Conservation (phyloP, 2,113 vertebrate species). For the Anoura caudifer region DNA sequence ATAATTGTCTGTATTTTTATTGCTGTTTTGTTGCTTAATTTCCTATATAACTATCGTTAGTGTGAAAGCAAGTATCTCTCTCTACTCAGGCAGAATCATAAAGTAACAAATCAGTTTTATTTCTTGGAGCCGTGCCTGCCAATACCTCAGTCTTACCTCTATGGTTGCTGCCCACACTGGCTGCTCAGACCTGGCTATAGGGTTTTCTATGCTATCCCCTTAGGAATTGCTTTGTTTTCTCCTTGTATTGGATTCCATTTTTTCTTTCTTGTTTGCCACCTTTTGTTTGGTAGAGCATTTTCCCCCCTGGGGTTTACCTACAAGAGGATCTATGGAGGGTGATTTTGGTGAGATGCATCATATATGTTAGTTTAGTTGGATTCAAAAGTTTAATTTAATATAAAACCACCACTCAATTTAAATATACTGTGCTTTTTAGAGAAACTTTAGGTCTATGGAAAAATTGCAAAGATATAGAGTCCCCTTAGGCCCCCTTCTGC, state of each 20-base stretch:
- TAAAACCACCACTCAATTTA: not conserved
- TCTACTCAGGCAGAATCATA: not conserved
- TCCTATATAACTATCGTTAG: not conserved
- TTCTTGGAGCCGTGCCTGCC: not conserved
- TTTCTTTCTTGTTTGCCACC: not conserved
- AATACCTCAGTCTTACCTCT: not conserved
- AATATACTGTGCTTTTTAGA: not conserved
- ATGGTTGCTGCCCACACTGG: not conserved
- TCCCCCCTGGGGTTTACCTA: not conserved
- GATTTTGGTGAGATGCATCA: not conserved
- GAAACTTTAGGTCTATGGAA: not conserved
- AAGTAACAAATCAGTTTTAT: not conserved
- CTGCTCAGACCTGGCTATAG: not conserved
- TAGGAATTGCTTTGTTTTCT: not conserved
- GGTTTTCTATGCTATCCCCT: not conserved
- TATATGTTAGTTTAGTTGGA: not conserved
- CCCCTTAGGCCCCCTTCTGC: too few species aligned
- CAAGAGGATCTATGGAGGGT: not conserved
- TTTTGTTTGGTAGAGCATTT: not conserved
- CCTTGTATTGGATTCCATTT: not conserved
- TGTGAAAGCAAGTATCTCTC: not conserved
- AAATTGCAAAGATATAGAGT: not conserved
- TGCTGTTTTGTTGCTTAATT: not conserved
- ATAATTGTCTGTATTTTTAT: not conserved
- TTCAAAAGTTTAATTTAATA: not conserved